Conservation (phyloP, 2,797 vertebrate species). For the Sciurus vulgaris region DNA sequence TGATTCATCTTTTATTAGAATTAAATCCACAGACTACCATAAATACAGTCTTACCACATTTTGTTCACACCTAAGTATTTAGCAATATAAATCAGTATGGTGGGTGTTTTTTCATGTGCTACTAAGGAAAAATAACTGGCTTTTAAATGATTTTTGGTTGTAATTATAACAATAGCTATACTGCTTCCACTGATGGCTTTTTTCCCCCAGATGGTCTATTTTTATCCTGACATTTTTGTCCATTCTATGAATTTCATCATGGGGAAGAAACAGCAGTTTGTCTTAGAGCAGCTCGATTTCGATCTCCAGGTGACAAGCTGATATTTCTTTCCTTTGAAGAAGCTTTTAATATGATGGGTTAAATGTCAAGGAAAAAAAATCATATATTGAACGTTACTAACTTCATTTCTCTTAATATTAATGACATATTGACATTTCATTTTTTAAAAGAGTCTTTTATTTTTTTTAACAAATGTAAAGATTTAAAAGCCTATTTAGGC, state of each 20-base stretch:
- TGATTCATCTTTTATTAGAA: conserved; percentile 75
- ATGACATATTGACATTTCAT: conserved; percentile 88
- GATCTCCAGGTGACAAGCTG: conserved; percentile 90
- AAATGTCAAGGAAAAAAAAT: conserved; percentile 91
- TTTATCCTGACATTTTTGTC: conserved; percentile 90
- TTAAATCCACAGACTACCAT: conserved; percentile 56
- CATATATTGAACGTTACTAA: conserved; percentile 89
- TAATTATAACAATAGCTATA: conserved; percentile 85
- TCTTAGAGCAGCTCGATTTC: conserved; percentile 89
- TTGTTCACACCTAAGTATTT: conserved; percentile 73
- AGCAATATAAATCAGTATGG: conserved; percentile 77
- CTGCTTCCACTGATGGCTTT: conserved; percentile 79
- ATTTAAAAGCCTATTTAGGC: conserved; percentile 67
- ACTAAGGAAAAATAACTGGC: conserved; percentile 76
- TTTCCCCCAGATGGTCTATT: conserved; percentile 86
- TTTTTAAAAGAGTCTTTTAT: conserved; percentile 79
- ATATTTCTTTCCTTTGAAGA: conserved; percentile 90
- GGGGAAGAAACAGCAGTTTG: conserved; percentile 89
- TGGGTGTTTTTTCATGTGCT: conserved; percentile 75
- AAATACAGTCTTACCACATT: conserved; percentile 67
- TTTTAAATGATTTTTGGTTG: conserved; percentile 85
- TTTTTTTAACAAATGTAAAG: conserved; percentile 79
- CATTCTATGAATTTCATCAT: conserved; percentile 88
- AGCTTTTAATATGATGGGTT: conserved; percentile 90
- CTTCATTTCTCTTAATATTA: conserved; percentile 91